Conservation (phyloP, 1,140 invertebrate species). For the Drosophila fuyamai region DNA sequence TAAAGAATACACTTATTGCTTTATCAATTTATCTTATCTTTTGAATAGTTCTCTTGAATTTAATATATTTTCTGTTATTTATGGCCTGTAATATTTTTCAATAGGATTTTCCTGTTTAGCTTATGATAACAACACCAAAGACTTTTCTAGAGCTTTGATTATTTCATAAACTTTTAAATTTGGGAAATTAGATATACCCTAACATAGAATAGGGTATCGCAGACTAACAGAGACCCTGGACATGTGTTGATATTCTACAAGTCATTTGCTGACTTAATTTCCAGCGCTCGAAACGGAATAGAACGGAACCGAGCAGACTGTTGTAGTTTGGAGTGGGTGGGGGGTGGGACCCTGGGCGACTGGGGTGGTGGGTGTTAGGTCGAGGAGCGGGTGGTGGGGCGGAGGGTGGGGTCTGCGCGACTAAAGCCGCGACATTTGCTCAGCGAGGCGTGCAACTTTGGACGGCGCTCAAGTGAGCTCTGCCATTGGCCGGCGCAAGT, state of each 20-base stretch:
- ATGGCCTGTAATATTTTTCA: not conserved
- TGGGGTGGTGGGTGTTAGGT: not conserved
- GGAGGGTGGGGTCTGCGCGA: slow-evolving; percentile 7
- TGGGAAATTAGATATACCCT: too few species aligned
- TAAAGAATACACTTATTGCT: not conserved
- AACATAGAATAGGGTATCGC: not conserved
- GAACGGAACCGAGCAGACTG: slow-evolving; percentile 38
- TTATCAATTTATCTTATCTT: slow-evolving; percentile 1
- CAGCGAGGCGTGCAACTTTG: slow-evolving; percentile 84
- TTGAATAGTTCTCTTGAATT: not conserved
- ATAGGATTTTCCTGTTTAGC: not conserved
- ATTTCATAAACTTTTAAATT: not conserved
- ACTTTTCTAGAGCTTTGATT: not conserved
- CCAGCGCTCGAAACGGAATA: slow-evolving; percentile 64
- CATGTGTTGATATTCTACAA: slow-evolving; percentile 79
- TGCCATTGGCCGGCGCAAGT: slow-evolving; percentile 67
- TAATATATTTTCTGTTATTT: not conserved
- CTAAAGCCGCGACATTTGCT: slow-evolving; percentile 54
- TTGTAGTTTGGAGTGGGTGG: slow-evolving; percentile 18
- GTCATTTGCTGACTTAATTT: slow-evolving; percentile 84
- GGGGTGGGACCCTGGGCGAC: not conserved
- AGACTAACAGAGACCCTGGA: slow-evolving; percentile 20
- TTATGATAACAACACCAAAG: not conserved
- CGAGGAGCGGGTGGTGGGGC: not conserved
- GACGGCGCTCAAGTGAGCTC: slow-evolving; percentile 66